phyloP scores from a whole-genome alignment of 2,113 vertebrate genomes.

The Proteles cristata region DNA sequence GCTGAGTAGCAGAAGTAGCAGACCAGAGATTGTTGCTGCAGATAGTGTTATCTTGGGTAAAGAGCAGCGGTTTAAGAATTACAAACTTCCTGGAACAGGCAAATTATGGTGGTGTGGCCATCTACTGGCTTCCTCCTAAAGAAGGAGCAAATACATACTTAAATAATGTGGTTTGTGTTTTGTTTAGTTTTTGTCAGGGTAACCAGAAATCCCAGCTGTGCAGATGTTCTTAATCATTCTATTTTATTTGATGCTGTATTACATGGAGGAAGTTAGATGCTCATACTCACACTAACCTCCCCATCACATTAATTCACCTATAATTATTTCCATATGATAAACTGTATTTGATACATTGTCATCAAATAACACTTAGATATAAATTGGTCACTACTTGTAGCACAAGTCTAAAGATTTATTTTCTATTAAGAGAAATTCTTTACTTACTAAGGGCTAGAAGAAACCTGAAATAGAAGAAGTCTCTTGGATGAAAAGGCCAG shows the following conservation, averaged over 20 bases:
- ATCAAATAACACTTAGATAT: neutral
- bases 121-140: neutral
- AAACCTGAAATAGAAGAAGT: neutral
- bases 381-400: neutral
- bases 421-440: neutral
- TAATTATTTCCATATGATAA: neutral
- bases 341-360: neutral
- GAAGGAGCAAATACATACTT: neutral
- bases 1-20: neutral
- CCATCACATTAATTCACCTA: neutral
- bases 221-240: neutral
- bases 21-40: neutral
- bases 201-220: neutral
- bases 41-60: neutral
- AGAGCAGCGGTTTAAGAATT: neutral
- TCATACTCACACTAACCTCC: no score
- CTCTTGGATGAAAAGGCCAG: neutral
- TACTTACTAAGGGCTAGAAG: neutral
- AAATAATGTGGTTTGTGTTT: neutral
- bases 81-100: neutral
- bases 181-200: neutral
- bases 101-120: neutral
- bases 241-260: neutral
- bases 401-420: neutral
- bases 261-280: neutral